Evolutionary conservation across 2,113 vertebrate genomes (phyloP).

Genomic region (Leptobrachium leishanense): DNA sequence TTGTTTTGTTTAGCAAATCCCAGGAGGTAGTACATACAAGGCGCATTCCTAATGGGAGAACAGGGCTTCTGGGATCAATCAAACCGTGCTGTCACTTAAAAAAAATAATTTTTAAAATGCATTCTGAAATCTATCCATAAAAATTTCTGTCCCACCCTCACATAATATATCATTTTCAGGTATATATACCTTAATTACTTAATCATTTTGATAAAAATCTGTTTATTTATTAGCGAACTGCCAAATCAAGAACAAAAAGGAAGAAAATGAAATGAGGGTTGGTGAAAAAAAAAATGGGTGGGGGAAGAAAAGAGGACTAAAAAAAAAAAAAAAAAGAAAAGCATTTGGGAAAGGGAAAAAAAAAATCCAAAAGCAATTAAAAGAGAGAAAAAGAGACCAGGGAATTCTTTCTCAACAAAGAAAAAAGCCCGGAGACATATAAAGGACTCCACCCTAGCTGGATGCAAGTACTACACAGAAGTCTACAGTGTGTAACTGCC

Average conservation of each 20-base stretch:
- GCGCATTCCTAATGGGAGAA: conserved; percentile 46
- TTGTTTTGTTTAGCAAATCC: conserved; percentile 43
- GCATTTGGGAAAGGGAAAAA: neutral
- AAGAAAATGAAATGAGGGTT: neutral
- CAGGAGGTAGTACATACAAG: conserved; percentile 48
- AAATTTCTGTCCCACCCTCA: neutral
- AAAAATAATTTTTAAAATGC: neutral
- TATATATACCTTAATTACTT: neutral
- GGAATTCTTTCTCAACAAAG: conserved; percentile 32
- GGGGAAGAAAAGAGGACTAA: neutral
- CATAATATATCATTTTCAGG: neutral
- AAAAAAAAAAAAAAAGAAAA: neutral
- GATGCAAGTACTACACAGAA: conserved; percentile 13
- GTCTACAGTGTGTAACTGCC: conserved; percentile 10
- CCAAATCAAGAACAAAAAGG: neutral
- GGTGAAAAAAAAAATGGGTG: neutral
- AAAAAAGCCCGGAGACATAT: conserved; percentile 34
- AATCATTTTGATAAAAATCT: no score
- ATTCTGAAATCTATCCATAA: neutral
- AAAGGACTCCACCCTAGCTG: conserved; percentile 67
- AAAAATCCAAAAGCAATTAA: neutral
- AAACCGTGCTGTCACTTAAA: conserved; percentile 36
- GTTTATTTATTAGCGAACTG: neutral
- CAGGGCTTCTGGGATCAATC: conserved; percentile 53
- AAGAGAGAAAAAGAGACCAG: conserved; percentile 13